Conservation (phyloP, 2,888 invertebrate genomes). For the Polylopha cassiicola region DNA sequence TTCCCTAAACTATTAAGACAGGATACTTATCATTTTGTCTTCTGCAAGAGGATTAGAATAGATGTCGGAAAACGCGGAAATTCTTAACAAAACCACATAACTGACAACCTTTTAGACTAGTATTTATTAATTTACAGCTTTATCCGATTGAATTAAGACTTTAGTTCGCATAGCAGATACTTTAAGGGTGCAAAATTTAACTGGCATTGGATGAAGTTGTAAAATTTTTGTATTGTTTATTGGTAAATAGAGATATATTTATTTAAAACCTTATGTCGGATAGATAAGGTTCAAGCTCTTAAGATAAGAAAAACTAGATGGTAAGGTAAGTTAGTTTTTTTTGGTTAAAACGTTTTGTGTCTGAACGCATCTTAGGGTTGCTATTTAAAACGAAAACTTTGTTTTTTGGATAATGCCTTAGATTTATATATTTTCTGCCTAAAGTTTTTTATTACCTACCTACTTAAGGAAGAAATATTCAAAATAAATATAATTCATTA, state of each 20-base stretch:
- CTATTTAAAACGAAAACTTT: conserved; percentile 5
- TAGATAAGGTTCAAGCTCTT: too few species aligned
- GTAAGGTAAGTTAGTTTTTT: not conserved
- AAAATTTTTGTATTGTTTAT: too few species aligned
- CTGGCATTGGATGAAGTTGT: too few species aligned
- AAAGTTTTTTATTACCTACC: too few species aligned
- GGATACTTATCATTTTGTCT: conserved; percentile 19
- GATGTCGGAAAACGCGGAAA: conserved; percentile 17
- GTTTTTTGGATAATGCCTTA: conserved; percentile 3
- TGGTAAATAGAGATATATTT: too few species aligned
- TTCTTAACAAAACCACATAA: conserved; percentile 13
- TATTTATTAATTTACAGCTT: not conserved
- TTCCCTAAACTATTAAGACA: conserved; percentile 4
- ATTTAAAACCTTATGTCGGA: too few species aligned
- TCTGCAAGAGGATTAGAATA: conserved; percentile 12
- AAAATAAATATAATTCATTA: not conserved
- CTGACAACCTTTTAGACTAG: not conserved
- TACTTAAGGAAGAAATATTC: too few species aligned
- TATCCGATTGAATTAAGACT: not conserved
- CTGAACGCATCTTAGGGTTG: conserved; percentile 5
- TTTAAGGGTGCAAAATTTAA: not conserved
- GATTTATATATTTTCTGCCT: not conserved
- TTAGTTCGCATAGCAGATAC: too few species aligned
- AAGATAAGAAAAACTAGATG: too few species aligned
- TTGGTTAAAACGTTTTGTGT: conserved; percentile 14